Conservation (phyloP, 2,888 invertebrate genomes). For the Caenorhabditis virilis region DNA sequence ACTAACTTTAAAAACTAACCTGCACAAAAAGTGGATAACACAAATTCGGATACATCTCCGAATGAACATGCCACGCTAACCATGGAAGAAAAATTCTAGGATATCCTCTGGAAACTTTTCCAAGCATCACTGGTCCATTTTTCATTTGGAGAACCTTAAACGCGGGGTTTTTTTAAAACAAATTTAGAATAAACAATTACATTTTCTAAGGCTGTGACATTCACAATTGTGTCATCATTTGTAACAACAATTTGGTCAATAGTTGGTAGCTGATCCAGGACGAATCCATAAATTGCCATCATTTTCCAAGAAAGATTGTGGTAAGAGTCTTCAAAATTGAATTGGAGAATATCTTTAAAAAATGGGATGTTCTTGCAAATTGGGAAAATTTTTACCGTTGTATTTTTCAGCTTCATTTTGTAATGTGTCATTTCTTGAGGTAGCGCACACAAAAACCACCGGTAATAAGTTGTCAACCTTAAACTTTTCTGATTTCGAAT, state of each 20-base stretch:
- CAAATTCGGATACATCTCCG: constrained; percentile 60
- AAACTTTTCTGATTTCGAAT: background rate
- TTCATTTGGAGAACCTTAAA: constrained; percentile 30
- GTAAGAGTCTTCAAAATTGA: constrained; percentile 67
- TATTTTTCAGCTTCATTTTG: constrained; percentile 42
- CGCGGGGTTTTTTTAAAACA: too few relatives aligned
- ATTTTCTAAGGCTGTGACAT: constrained; percentile 58
- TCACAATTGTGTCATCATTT: constrained; percentile 67
- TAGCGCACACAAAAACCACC: constrained; percentile 50
- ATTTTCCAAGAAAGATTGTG: constrained; percentile 66
- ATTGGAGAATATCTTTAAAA: constrained; percentile 61
- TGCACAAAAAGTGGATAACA: constrained; percentile 67
- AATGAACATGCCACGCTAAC: constrained; percentile 66
- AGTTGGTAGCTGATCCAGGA: constrained; percentile 46
- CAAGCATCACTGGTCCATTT: constrained; percentile 52
- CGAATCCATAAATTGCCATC: constrained; percentile 65
- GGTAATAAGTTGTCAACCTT: constrained; percentile 48
- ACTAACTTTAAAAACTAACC: constrained; percentile 24
- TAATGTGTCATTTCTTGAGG: constrained; percentile 35
- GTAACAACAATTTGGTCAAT: constrained; percentile 56
- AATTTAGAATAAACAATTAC: too few relatives aligned
- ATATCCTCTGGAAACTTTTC: constrained; percentile 67
- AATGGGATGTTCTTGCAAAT: background rate
- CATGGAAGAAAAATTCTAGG: constrained; percentile 66
- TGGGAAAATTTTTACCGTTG: too few relatives aligned